Percentiles rank a stretch among this genome's conserved stretches.
These are phyloP conservation scores for Elysia chlorotica DNA, from an alignment of 1,140 invertebrate species.

Conservation along the genomic window DNA sequence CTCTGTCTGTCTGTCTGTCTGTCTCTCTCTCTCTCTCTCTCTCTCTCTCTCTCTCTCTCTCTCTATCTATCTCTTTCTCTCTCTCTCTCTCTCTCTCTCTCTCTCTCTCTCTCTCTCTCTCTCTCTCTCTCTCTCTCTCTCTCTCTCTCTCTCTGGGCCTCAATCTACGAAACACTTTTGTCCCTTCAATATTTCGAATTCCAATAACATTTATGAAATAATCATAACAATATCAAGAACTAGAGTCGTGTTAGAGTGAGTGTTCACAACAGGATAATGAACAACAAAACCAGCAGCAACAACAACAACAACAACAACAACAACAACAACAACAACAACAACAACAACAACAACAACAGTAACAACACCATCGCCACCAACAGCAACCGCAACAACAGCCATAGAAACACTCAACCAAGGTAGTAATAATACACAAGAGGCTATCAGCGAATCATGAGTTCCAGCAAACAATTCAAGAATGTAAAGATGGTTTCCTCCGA, in stretches of 20 bases:
- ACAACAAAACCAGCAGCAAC: not conserved
- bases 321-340: conserved; percentile 5
- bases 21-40: no score
- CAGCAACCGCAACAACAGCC: not conserved
- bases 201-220: not conserved
- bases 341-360: not conserved
- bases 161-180: not conserved
- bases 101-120: not conserved
- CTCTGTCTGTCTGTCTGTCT: no score
- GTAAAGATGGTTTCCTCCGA: not conserved
- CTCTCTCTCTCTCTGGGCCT: not conserved
- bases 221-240: not conserved
- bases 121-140: not conserved
- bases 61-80: no score
- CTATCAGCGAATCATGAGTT: not conserved
- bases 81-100: not conserved
- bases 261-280: not conserved
- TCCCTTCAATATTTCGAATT: not conserved
- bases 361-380: not conserved
- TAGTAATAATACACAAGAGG: not conserved
- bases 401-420: not conserved
- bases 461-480: not conserved
- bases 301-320: conserved; percentile 1
- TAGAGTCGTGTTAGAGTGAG: no score
- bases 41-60: no score